phyloP scores from a whole-genome alignment of 1,140 invertebrate genomes.

The Bathynomus jamesi region DNA sequence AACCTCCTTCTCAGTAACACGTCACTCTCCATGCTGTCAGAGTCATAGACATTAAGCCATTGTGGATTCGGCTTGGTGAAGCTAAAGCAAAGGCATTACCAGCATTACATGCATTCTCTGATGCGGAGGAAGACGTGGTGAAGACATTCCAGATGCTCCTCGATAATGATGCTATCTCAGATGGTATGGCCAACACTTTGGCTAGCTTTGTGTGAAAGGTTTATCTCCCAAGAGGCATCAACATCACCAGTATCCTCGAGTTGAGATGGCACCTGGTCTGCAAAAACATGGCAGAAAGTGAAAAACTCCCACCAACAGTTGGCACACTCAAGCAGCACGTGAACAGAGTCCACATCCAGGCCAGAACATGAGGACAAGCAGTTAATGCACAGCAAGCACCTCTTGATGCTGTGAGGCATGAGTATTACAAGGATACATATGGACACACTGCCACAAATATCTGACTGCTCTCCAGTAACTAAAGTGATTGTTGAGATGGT shows the following conservation, averaged over 20 bases:
- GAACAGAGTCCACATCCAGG: constrained; percentile 15
- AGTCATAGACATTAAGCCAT: too few relatives aligned
- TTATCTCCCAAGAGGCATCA: too few relatives aligned
- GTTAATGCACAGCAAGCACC: background rate
- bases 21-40: constrained; percentile 3
- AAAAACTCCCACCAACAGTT: constrained; percentile 29
- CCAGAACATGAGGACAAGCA: constrained; percentile 22
- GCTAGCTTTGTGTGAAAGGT: too few relatives aligned
- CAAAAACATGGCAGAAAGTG: constrained; percentile 29
- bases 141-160: too few relatives aligned
- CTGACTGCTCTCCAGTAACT: too few relatives aligned
- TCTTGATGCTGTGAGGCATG: too few relatives aligned
- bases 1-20: background rate
- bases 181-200: too few relatives aligned
- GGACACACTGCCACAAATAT: too few relatives aligned
- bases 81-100: constrained; percentile 6
- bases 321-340: constrained; percentile 18
- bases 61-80: constrained; percentile 8
- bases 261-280: constrained; percentile 20
- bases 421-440: too few relatives aligned
- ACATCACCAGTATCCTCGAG: constrained; percentile 22
- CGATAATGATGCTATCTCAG: too few relatives aligned
- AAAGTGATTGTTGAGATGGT: too few relatives aligned
- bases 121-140: too few relatives aligned
- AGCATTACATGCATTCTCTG: constrained; percentile 10